Conservation (phyloP, 2,888 invertebrate genomes). For the Parnassius orleans region DNA sequence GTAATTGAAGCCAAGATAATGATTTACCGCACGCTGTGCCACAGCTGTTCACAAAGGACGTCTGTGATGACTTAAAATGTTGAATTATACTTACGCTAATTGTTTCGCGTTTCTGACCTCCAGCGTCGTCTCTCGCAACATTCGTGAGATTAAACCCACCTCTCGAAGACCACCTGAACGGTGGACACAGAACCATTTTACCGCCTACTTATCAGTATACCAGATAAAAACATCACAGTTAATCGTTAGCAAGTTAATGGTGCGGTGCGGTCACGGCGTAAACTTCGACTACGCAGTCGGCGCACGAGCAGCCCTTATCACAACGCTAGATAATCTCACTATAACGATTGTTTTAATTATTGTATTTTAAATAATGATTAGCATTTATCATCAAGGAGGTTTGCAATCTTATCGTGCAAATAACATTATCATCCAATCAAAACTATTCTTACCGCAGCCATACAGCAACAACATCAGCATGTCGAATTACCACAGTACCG, state of each 20-base stretch:
- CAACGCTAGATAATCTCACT: constrained; percentile 66
- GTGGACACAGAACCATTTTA: constrained; percentile 71
- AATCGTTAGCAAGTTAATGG: constrained; percentile 35
- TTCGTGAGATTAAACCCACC: constrained; percentile 63
- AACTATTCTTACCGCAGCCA: constrained; percentile 32
- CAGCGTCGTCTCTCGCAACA: constrained; percentile 36
- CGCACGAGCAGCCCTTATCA: constrained; percentile 65
- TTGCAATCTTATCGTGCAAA: constrained; percentile 73
- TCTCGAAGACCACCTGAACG: constrained; percentile 64
- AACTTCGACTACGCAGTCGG: constrained; percentile 53
- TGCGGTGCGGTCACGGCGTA: constrained; percentile 69
- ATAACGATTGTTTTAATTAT: constrained; percentile 79
- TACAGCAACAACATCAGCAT: constrained; percentile 28
- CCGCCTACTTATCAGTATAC: constrained; percentile 15
- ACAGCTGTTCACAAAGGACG: constrained; percentile 9
- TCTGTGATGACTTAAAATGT: neutral
- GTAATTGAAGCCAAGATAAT: neutral
- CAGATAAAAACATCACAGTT: constrained; percentile 18
- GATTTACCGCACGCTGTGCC: neutral
- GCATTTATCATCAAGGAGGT: constrained; percentile 68
- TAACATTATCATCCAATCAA: constrained; percentile 64
- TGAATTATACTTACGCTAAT: constrained; percentile 56
- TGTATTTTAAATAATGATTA: constrained; percentile 67
- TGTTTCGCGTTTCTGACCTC: constrained; percentile 53
- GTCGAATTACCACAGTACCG: constrained; percentile 27